Conservation (phyloP, 1,140 invertebrate species). For the Saccostrea cuccullata region DNA sequence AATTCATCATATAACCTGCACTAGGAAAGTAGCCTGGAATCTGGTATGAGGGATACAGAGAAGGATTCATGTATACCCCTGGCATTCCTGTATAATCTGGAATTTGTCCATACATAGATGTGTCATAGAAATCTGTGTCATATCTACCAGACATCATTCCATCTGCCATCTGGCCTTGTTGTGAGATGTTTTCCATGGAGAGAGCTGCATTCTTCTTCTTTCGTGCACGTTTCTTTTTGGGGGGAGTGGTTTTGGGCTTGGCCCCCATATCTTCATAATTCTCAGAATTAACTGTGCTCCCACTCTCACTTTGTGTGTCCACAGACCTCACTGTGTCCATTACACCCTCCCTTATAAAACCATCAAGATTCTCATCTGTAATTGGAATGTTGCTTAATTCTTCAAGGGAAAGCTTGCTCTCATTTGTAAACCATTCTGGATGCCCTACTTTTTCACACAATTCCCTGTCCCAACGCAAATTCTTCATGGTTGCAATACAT, state of each 20-base stretch:
- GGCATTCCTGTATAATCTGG: background rate
- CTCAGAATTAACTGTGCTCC: conserved; percentile 23
- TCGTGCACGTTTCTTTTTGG: conserved; percentile 20
- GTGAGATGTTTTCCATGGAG: background rate
- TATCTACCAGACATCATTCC: background rate
- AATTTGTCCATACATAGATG: conserved; percentile 16
- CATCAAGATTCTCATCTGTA: background rate
- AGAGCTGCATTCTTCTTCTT: conserved; percentile 10
- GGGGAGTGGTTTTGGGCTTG: background rate
- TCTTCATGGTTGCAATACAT: background rate
- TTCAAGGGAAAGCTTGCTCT: background rate
- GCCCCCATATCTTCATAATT: conserved; percentile 28
- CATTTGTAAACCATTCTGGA: background rate
- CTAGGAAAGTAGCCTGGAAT: background rate
- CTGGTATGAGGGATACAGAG: background rate
- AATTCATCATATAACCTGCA: background rate
- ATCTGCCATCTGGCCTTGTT: background rate
- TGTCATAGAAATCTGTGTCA: background rate
- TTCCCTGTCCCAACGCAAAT: background rate
- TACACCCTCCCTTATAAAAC: background rate
- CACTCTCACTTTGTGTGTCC: conserved; percentile 1
- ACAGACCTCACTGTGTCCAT: background rate
- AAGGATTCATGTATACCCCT: background rate
- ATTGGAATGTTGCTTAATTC: background rate
- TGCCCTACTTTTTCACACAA: background rate